Conservation (phyloP, 2,888 invertebrate genomes). For the Neuroscelio doddi region DNA sequence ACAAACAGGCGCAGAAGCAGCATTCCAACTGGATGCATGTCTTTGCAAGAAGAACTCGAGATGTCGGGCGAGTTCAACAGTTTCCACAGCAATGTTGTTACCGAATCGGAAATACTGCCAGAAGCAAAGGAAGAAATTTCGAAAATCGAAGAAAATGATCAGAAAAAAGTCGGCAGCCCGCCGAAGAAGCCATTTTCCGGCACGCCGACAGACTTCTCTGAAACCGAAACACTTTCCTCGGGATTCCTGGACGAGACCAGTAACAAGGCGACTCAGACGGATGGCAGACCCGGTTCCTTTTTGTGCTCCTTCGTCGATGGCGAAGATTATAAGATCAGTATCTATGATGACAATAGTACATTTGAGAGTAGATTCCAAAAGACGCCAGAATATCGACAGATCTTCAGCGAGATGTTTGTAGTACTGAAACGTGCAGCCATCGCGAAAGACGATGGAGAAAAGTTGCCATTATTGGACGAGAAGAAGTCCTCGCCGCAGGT, state of each 20-base stretch:
- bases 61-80: slow-evolving; percentile 83
- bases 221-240: slow-evolving; percentile 88
- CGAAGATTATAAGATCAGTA: slow-evolving; percentile 88
- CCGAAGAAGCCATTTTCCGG: slow-evolving; percentile 73
- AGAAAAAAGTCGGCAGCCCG: slow-evolving; percentile 2
- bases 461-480: slow-evolving; percentile 80
- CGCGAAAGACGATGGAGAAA: slow-evolving; percentile 86
- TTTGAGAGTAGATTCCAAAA: slow-evolving; percentile 88
- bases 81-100: slow-evolving; percentile 71
- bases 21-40: slow-evolving; percentile 72
- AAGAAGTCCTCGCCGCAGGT: slow-evolving; percentile 10
- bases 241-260: slow-evolving; percentile 90
- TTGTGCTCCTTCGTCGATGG: slow-evolving; percentile 89
- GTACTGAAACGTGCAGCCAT: slow-evolving; percentile 88
- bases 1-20: slow-evolving; percentile 66
- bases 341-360: slow-evolving; percentile 84
- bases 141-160: slow-evolving; percentile 6
- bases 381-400: slow-evolving; percentile 84
- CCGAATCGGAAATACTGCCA: slow-evolving; percentile 25
- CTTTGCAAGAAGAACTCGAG: slow-evolving; percentile 83
- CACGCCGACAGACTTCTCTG: slow-evolving; percentile 87
- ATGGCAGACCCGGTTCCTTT: slow-evolving; percentile 85
- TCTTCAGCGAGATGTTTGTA: slow-evolving; percentile 89
- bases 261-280: slow-evolving; percentile 85
- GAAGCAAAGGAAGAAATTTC: neutral